A percentile compares a stretch with the other conserved stretches of the same genome.
phyloP scores from a whole-genome alignment of 2,797 vertebrate species.

The Acanthurus lineatus region DNA sequence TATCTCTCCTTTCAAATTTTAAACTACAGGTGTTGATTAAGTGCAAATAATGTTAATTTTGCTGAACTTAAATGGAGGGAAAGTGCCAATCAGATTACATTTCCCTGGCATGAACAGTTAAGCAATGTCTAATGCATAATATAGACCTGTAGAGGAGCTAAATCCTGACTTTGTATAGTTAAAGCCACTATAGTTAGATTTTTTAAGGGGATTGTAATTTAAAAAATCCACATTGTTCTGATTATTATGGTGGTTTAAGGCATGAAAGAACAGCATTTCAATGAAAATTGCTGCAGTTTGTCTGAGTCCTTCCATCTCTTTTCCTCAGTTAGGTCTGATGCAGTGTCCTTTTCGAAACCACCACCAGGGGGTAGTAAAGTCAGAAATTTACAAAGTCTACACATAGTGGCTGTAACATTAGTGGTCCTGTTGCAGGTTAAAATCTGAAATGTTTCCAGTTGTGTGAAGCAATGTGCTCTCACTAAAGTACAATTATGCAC shows the following conservation, averaged over 20 bases:
- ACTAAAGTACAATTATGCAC: slow-evolving; percentile 10
- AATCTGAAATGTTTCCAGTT: slow-evolving; percentile 9
- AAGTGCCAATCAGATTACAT: neutral
- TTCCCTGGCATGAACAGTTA: neutral
- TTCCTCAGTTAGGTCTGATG: neutral
- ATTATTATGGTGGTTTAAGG: neutral
- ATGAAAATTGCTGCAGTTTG: neutral
- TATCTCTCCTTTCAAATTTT: slow-evolving; percentile 3
- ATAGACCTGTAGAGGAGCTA: neutral
- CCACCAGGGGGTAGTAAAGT: neutral
- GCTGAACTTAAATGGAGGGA: neutral
- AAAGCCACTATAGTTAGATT: neutral
- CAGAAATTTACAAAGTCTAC: neutral
- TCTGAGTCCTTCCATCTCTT: neutral
- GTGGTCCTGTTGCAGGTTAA: neutral
- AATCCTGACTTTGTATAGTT: neutral
- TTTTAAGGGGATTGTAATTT: neutral
- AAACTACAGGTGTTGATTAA: slow-evolving; percentile 40
- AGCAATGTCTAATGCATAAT: neutral
- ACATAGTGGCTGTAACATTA: neutral
- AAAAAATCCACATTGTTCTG: neutral
- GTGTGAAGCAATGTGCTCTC: slow-evolving; percentile 3
- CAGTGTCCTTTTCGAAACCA: neutral
- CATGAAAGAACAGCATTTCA: neutral
- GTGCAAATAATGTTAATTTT: slow-evolving; percentile 38